phyloP scores from a whole-genome alignment of 2,888 invertebrate genomes.

The Acanthacorydalis orientalis region DNA sequence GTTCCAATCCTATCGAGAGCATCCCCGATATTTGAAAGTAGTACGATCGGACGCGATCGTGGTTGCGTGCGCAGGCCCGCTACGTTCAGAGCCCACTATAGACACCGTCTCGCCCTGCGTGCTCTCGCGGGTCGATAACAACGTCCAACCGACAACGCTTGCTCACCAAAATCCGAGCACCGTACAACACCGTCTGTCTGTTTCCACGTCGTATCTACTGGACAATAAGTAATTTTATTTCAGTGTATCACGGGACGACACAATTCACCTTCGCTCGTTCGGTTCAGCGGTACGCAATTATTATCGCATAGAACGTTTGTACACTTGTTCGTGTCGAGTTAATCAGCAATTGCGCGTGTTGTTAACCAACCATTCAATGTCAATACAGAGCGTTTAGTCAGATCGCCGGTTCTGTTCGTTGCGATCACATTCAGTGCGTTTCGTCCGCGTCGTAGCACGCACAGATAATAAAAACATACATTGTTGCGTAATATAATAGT shows the following conservation, averaged over 20 bases:
- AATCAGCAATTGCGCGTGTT: not conserved
- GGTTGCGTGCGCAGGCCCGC: too few species aligned
- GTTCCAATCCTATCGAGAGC: too few species aligned
- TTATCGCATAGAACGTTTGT: too few species aligned
- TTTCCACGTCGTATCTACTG: not conserved
- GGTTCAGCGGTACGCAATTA: too few species aligned
- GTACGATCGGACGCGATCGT: too few species aligned
- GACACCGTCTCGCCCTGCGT: not conserved
- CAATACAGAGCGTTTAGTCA: not conserved
- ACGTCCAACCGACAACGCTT: not conserved
- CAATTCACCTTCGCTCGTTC: not conserved
- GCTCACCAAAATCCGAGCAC: not conserved
- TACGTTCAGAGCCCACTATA: too few species aligned
- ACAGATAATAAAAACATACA: conserved; percentile 6
- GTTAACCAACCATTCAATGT: too few species aligned
- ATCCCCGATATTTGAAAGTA: too few species aligned
- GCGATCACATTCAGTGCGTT: conserved; percentile 4
- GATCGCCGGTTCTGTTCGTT: conserved; percentile 8
- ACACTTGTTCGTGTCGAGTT: not conserved
- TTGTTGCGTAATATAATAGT: conserved; percentile 5
- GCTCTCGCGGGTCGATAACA: conserved; percentile 1
- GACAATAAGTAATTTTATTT: not conserved
- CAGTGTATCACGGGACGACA: not conserved
- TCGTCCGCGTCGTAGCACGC: not conserved
- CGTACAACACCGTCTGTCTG: not conserved